phyloP scores from a whole-genome alignment of 2,888 invertebrate genomes.

The Tanytarsus gracilentus region DNA sequence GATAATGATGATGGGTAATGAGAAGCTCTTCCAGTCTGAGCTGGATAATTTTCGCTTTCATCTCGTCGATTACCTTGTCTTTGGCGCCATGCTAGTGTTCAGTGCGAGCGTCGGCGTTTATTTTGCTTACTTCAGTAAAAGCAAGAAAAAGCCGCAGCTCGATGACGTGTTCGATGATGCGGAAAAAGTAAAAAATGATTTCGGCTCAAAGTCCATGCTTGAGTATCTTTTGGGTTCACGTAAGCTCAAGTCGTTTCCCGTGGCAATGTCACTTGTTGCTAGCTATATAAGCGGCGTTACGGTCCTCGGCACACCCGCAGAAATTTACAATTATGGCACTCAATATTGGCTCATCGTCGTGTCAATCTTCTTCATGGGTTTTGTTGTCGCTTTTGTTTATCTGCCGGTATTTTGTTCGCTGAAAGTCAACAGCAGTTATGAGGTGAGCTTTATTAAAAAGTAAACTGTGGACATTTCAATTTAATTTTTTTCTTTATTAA shows the following conservation, averaged over 20 bases:
- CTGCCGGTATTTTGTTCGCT: constrained; percentile 71
- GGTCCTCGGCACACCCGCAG: constrained; percentile 76
- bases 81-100: constrained; percentile 56
- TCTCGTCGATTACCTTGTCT: constrained; percentile 58
- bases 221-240: constrained; percentile 72
- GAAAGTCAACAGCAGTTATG: constrained; percentile 71
- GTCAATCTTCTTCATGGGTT: constrained; percentile 58
- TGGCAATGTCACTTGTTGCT: constrained; percentile 77
- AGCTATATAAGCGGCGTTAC: constrained; percentile 85
- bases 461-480: background rate
- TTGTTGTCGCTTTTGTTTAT: constrained; percentile 59
- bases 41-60: constrained; percentile 33
- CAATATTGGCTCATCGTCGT: constrained; percentile 71
- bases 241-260: constrained; percentile 67
- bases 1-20: background rate
- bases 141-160: background rate
- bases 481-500: background rate
- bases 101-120: constrained; percentile 74
- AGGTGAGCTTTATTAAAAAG: constrained; percentile 47
- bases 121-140: constrained; percentile 31
- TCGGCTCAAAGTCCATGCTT: constrained; percentile 49
- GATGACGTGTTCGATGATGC: constrained; percentile 2
- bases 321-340: constrained; percentile 78
- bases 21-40: background rate
- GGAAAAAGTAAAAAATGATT: constrained; percentile 42